These are phyloP conservation scores for Autographa pulchrina DNA, from an alignment of 2,888 invertebrate species.

Conservation along the genomic window DNA sequence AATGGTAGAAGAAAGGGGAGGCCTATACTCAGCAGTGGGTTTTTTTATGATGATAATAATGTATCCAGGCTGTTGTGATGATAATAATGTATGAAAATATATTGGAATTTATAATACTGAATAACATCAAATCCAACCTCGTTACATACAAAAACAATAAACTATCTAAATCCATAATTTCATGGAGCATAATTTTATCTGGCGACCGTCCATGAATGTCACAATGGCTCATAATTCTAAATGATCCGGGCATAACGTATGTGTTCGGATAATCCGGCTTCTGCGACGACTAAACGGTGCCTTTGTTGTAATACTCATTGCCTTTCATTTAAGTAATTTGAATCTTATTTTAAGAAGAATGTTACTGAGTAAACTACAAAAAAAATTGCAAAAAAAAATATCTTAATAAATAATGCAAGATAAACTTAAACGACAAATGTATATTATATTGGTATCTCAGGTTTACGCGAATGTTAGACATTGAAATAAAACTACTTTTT, in stretches of 20 bases:
- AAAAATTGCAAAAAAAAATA: too few species aligned
- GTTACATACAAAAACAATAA: too few species aligned
- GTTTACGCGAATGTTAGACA: too few species aligned
- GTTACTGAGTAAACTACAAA: neutral
- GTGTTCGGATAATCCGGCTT: neutral
- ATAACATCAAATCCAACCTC: neutral
- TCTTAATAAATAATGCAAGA: too few species aligned
- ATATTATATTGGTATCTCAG: too few species aligned
- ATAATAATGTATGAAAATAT: too few species aligned
- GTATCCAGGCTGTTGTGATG: too few species aligned
- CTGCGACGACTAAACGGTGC: neutral
- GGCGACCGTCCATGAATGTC: neutral
- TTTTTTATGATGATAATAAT: too few species aligned
- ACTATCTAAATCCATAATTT: neutral
- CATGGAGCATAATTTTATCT: neutral
- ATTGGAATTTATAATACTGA: neutral
- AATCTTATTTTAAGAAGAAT: neutral
- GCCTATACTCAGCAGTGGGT: too few species aligned
- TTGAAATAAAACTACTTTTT: too few species aligned
- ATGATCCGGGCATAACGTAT: neutral
- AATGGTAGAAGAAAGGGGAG: too few species aligned
- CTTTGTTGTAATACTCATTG: neutral
- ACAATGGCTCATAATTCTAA: conserved; percentile 2
- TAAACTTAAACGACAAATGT: too few species aligned
- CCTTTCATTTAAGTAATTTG: neutral